Evolutionary conservation across 1,140 invertebrate species (phyloP).

Genomic region (Melitaea cinxia): DNA sequence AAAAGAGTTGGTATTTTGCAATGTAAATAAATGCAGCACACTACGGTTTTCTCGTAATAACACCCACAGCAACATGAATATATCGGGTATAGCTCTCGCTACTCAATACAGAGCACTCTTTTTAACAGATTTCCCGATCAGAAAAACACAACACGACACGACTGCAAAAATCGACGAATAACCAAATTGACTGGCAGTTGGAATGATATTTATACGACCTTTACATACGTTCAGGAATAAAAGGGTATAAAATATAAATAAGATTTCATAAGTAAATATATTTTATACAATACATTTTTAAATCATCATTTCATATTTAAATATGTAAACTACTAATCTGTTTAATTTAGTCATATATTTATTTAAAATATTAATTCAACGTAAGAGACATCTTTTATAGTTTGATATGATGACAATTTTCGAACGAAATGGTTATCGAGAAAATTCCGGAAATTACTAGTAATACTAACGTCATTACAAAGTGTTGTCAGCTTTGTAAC

Average conservation of each 20-base stretch:
- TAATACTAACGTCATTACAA: no score
- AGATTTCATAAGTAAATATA: neutral
- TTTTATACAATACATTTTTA: neutral
- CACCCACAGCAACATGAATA: slow-evolving; percentile 28
- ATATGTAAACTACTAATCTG: no score
- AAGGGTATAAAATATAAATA: neutral
- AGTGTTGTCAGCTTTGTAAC: no score
- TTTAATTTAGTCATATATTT: no score
- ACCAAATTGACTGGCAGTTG: slow-evolving; percentile 1
- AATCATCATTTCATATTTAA: neutral
- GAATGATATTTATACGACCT: slow-evolving; percentile 19
- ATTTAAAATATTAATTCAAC: no score
- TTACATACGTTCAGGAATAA: slow-evolving; percentile 15
- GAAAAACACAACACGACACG: neutral
- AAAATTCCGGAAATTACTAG: slow-evolving; percentile 46
- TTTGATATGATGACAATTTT: neutral
- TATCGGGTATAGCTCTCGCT: neutral
- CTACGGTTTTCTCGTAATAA: slow-evolving; percentile 19
- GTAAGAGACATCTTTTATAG: neutral
- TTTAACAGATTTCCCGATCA: neutral
- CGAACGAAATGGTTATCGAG: slow-evolving; percentile 13
- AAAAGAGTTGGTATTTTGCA: slow-evolving; percentile 13
- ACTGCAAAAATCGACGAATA: neutral
- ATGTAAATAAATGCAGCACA: slow-evolving; percentile 18
- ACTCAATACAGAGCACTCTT: neutral